Base-by-base conservation (phyloP, 2,113 vertebrate genomes). In the Lamprologus callipterus region DNA sequence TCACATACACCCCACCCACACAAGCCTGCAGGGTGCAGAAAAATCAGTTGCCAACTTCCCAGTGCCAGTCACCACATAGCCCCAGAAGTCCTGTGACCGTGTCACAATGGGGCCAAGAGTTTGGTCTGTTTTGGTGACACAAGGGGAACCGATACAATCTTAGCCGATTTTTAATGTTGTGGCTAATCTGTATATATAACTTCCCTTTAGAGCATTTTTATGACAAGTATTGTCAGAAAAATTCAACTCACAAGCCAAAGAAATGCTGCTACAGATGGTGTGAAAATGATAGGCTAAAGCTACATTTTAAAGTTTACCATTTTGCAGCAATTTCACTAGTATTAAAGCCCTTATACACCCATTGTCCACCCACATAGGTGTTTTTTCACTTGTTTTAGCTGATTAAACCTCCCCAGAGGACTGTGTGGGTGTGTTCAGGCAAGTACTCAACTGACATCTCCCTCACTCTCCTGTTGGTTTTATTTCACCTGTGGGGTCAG, bases 401-500 rank as follows among this genome's bases (percentile, higher is more conserved):
- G 88, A 94, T 93, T 93, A 92, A 93, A 93, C 33, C 87, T 81
- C 33, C 79, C 82, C 88, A 53, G 83, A 93, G 90, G 84, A 91
- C 88, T 88, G 91, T 68, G 93, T 95, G 88, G 93, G 94, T 83
- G 91, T 88, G 35, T 40, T 53, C 73, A 88, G 87, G 85, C n/a
- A 82, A 90, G 86, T 63, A 82, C 87, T 91, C 85, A 79, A 55
- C 88, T 91, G 89, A 91, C 92, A 91, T 83, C 91, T 89, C 89
- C 83, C 81, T 88, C 91, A 60, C 84, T 87, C 83, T 89, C 49
- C 82, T 73, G 68, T 87, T 87, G 51, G 82, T 68, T 92, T 91
- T 88, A 91, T 87, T 90, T 88, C 90, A 90, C 90, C 87, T 93
- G 92, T 81, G 35, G 88, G 91, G 88, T 92, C 85, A 91, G 89